Conservation (phyloP, 2,113 vertebrate genomes). For the Origma solitaria region DNA sequence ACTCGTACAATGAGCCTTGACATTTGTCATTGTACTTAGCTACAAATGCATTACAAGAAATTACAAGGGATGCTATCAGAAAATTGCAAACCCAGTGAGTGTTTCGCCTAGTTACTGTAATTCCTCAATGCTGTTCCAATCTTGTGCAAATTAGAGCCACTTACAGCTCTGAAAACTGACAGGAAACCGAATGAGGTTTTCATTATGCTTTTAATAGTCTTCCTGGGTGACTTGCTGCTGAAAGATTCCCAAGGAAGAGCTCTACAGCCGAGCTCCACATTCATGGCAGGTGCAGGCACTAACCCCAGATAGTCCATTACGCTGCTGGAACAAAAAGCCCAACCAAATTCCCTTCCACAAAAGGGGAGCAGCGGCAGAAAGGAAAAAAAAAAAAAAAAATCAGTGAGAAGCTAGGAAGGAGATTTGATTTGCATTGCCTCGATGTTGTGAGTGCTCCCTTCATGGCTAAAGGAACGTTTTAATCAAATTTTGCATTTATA, state of each 20-base stretch:
- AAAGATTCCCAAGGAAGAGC: slow-evolving; percentile 52
- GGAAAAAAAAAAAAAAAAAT: not conserved
- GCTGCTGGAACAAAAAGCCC: not conserved
- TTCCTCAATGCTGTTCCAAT: slow-evolving; percentile 75
- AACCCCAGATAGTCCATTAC: not conserved
- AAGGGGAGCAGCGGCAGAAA: not conserved
- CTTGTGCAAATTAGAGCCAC: slow-evolving; percentile 76
- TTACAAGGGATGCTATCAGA: slow-evolving; percentile 77
- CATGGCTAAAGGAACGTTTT: not conserved
- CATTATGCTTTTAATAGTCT: slow-evolving; percentile 71
- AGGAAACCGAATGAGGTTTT: slow-evolving; percentile 67
- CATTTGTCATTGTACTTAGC: slow-evolving; percentile 55
- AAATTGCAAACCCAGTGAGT: slow-evolving; percentile 75
- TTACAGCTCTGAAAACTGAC: slow-evolving; percentile 69
- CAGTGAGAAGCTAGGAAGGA: not conserved
- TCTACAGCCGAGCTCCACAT: not conserved
- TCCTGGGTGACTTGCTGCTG: slow-evolving; percentile 63
- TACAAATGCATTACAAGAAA: slow-evolving; percentile 70
- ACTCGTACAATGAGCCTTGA: slow-evolving; percentile 41
- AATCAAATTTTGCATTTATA: not conserved
- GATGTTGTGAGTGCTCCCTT: not conserved
- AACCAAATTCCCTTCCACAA: not conserved
- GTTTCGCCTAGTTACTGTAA: slow-evolving; percentile 76
- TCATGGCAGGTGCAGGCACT: not conserved
- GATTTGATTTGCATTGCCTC: not conserved